Base-by-base conservation (phyloP, 1,140 invertebrate species). In the Microplitis mediator region DNA sequence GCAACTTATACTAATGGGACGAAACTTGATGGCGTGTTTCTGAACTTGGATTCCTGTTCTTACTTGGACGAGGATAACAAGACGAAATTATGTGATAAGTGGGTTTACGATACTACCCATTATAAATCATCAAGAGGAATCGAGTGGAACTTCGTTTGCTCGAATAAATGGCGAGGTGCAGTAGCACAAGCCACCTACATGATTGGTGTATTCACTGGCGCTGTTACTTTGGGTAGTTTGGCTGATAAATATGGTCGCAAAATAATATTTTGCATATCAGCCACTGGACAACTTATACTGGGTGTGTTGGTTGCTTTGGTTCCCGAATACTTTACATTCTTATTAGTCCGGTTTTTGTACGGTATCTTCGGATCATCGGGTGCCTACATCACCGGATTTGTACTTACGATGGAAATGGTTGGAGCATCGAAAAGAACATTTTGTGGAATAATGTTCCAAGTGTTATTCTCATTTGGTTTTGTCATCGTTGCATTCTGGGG, bases 211-310 rank as follows among this genome's bases (percentile, higher is more conserved):
- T 94, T 97, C 62, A 88, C 92, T 4, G 95, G 96, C 4, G 94
- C 95, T 4, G 90, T 97, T 0, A 89, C 92, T 0, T 86, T 97
- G n/a, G 95, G 95, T 6, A 92, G 92, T 14, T 82, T 97, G 77
- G 94, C 96, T 0, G 97, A 98, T 80, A 95, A 93, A 88, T 92
- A 92, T 75, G 95, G 95, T 0, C 89, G 95, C 5, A 96, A 96
- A 81, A 91, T 88, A 1, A 91, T 95, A 69, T 94, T 95, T 78
- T 93, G 93, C 77, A 89, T 92, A 84, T 93, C 93, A 6, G 90
- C 90, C 0, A 84, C 93, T 3, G 78, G 94, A 3, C 93, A 95
- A 77, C 79, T 95, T 35, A 85, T 94, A 31, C 84, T 94, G 3
- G 93, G 93, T 2, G 89, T 95, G 23, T 81, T 87, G 1, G 92